Evolutionary conservation across 2,888 invertebrate species (phyloP).

Genomic region (Girardia tigrina): DNA sequence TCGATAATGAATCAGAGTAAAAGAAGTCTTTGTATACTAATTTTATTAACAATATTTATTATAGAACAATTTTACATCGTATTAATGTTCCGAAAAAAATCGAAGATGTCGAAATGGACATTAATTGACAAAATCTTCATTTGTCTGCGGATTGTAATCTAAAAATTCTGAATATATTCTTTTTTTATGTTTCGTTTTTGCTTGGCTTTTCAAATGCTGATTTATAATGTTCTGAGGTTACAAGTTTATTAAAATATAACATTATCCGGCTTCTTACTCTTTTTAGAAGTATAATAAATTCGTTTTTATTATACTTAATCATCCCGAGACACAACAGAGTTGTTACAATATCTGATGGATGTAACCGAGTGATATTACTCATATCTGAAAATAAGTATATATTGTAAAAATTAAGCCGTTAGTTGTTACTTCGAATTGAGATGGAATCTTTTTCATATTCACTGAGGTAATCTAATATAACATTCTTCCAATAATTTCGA

Average conservation of each 20-base stretch:
- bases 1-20: too few species aligned
- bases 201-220: not conserved
- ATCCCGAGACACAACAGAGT: slow-evolving; percentile 86
- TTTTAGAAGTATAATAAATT: slow-evolving; percentile 7
- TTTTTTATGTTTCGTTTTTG: not conserved
- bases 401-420: not conserved
- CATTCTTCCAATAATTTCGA: slow-evolving; percentile 95
- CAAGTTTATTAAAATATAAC: not conserved
- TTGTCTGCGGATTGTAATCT: slow-evolving; percentile 9
- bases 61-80: too few species aligned
- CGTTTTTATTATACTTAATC: slow-evolving; percentile 71
- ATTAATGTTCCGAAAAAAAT: too few species aligned
- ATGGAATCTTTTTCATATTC: slow-evolving; percentile 73
- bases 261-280: not conserved
- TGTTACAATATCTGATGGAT: slow-evolving; percentile 89
- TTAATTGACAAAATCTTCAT: not conserved
- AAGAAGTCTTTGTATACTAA: too few species aligned
- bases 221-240: not conserved
- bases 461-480: slow-evolving; percentile 74
- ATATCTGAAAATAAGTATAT: slow-evolving; percentile 42
- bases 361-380: slow-evolving; percentile 79
- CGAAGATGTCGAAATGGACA: too few species aligned
- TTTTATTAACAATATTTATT: too few species aligned
- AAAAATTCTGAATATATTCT: slow-evolving; percentile 3
- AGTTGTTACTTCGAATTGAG: slow-evolving; percentile 61